Conservation (phyloP, 2,888 invertebrate genomes). For the Sesia bembeciformis region DNA sequence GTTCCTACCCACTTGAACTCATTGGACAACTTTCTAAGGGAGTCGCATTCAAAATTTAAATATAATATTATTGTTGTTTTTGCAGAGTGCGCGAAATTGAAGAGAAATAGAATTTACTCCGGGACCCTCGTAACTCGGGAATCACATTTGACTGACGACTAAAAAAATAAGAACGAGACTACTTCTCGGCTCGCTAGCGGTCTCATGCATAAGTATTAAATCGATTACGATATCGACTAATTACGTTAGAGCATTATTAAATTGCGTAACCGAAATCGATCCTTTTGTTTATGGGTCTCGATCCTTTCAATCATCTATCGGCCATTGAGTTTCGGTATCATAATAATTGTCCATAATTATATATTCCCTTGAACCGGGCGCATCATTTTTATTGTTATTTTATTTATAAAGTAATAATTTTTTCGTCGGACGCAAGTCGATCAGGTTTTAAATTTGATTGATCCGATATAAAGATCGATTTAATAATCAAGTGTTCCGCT, state of each 20-base stretch:
- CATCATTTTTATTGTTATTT: conserved; percentile 74
- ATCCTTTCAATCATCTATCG: conserved; percentile 74
- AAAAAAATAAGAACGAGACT: conserved; percentile 27
- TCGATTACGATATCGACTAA: conserved; percentile 55
- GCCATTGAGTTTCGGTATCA: conserved; percentile 69
- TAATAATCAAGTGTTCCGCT: conserved; percentile 65
- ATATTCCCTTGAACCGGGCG: conserved; percentile 67
- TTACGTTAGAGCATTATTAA: conserved; percentile 56
- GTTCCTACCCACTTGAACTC: conserved; percentile 17
- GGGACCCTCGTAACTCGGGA: conserved; percentile 40
- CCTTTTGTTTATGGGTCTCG: conserved; percentile 71
- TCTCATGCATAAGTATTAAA: conserved; percentile 18
- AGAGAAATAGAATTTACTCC: conserved; percentile 65
- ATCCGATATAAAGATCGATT: conserved; percentile 73
- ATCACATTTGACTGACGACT: conserved; percentile 44
- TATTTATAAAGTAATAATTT: conserved; percentile 75
- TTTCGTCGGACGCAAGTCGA: conserved; percentile 63
- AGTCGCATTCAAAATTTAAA: conserved; percentile 54
- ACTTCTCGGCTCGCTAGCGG: conserved; percentile 14
- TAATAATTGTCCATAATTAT: conserved; percentile 75
- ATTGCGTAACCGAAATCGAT: conserved; percentile 68
- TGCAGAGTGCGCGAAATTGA: conserved; percentile 68
- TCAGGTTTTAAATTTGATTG: conserved; percentile 73
- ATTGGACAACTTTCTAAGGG: conserved; percentile 20
- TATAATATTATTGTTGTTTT: conserved; percentile 71